Percentiles rank a stretch among this genome's conserved stretches.
phyloP scores from a whole-genome alignment of 23 tunicate species.

The Halocynthia aurantium region DNA sequence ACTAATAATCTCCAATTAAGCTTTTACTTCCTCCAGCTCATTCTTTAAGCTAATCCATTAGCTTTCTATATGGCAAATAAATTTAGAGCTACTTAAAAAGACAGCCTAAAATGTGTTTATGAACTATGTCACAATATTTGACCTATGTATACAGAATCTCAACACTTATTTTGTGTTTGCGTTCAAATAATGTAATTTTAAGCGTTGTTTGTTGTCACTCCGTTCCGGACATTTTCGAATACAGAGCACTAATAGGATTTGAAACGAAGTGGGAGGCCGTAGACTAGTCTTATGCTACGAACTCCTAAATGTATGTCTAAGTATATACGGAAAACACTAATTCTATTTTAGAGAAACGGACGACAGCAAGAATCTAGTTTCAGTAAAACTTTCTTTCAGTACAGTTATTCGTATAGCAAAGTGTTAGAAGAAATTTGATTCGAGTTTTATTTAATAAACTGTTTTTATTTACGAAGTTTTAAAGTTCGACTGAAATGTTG shows the following conservation, averaged over 20 bases:
- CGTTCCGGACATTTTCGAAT: conserved; percentile 24
- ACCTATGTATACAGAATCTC: background rate
- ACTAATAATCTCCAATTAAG: background rate
- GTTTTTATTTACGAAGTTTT: too few species aligned
- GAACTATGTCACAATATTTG: conserved; percentile 23
- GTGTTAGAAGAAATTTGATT: too few species aligned
- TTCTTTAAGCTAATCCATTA: background rate
- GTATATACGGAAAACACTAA: background rate
- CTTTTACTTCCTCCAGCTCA: background rate
- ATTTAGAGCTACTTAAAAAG: background rate
- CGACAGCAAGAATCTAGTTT: background rate
- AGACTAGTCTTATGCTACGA: background rate
- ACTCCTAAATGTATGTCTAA: background rate
- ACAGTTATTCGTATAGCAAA: too few species aligned
- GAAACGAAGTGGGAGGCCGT: conserved; percentile 18
- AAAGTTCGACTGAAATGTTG: too few species aligned
- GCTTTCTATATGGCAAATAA: background rate
- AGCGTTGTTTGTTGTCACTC: conserved; percentile 19
- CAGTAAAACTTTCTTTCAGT: too few species aligned
- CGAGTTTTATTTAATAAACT: too few species aligned
- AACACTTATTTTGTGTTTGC: conserved; percentile 13
- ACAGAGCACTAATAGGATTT: conserved; percentile 22
- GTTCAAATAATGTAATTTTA: conserved; percentile 7
- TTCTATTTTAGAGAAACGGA: background rate
- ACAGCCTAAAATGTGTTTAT: conserved; percentile 6